Percentiles rank a stretch among this genome's conserved stretches.
Conservation (phyloP, 2,113 vertebrate species). For the Leiothrix lutea region DNA sequence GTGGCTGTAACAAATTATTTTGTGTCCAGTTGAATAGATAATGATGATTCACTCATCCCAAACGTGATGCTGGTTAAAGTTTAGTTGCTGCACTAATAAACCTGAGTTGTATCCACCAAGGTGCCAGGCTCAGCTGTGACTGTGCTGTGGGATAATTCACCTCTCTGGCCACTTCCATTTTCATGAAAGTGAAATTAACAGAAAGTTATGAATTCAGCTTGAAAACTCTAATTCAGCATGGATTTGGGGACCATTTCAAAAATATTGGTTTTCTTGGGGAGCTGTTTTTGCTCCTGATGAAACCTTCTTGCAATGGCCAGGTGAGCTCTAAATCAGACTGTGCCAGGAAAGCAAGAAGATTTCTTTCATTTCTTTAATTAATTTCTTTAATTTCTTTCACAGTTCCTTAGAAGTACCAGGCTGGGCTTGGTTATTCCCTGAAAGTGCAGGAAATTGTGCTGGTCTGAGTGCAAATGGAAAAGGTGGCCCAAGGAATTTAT, state of each 20-base stretch:
- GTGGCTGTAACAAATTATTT: slow-evolving; percentile 52
- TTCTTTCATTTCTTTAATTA: not conserved
- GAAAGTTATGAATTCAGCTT: not conserved
- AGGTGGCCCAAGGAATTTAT: not conserved
- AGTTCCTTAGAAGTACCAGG: not conserved
- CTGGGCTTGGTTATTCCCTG: not conserved
- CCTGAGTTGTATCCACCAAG: not conserved
- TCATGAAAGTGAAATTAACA: not conserved
- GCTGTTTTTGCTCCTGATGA: not conserved
- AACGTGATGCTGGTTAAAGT: not conserved
- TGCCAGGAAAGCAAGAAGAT: not conserved
- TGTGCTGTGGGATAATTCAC: not conserved
- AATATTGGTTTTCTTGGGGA: not conserved
- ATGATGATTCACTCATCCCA: not conserved
- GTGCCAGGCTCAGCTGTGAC: not conserved
- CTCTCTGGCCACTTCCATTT: not conserved
- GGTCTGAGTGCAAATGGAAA: not conserved
- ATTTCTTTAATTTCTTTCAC: not conserved
- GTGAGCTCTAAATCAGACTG: not conserved
- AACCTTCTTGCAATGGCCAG: not conserved
- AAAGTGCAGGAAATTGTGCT: not conserved
- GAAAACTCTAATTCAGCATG: not conserved
- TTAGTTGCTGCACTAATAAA: not conserved
- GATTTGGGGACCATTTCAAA: not conserved
- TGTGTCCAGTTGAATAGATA: slow-evolving; percentile 28